phyloP scores from a whole-genome alignment of 2,797 vertebrate species.

The Pteronotus mesoamericanus region DNA sequence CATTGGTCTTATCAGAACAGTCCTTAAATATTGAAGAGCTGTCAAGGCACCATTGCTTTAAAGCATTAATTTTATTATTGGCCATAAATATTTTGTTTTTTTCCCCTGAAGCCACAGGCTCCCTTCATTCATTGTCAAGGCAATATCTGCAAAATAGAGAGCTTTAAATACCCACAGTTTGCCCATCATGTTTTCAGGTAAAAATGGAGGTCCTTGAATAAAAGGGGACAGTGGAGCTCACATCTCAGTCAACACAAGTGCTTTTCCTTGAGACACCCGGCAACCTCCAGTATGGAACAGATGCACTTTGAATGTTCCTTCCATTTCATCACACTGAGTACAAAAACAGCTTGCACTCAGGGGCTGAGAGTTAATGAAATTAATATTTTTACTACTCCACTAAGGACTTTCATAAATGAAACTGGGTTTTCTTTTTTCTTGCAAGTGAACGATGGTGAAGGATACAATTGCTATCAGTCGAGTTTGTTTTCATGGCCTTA shows the following conservation, averaged over 20 bases:
- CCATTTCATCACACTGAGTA: not conserved
- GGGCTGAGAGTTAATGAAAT: not conserved
- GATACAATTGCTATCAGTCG: not conserved
- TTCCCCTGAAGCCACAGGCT: not conserved
- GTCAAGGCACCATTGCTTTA: not conserved
- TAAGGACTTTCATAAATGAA: slow-evolving; percentile 28
- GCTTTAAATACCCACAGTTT: not conserved
- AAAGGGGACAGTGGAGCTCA: not conserved
- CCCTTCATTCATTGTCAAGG: not conserved
- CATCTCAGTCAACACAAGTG: not conserved
- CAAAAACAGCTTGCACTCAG: not conserved
- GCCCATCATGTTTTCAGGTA: not conserved
- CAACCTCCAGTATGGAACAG: not conserved
- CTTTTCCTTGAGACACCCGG: not conserved
- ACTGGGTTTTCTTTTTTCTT: not conserved
- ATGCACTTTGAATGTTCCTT: not conserved
- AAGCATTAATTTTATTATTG: not conserved
- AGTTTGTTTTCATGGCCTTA: not conserved
- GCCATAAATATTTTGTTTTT: not conserved
- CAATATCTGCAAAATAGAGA: not conserved
- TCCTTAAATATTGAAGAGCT: not conserved
- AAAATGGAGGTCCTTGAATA: not conserved
- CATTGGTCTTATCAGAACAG: not conserved
- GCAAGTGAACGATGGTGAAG: not conserved
- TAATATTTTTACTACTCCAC: slow-evolving; percentile 34